phyloP scores from a whole-genome alignment of 2,113 vertebrate genomes.

The Theristicus caerulescens region DNA sequence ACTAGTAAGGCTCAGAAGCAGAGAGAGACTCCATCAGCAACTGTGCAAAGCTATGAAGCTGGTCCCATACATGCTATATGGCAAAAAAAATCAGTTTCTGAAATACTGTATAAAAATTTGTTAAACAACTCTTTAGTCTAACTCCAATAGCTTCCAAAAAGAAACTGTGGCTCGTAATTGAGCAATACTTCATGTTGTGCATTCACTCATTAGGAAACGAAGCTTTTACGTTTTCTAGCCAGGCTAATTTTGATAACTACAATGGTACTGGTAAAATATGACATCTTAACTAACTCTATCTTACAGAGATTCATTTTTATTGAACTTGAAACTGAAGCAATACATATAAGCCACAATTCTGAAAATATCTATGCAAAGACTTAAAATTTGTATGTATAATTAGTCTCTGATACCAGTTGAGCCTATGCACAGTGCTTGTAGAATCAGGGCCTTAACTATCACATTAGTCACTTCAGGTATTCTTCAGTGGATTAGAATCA shows the following conservation, averaged over 20 bases:
- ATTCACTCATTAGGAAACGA: neutral
- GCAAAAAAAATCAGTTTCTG: constrained; percentile 28
- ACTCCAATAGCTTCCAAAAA: constrained; percentile 2
- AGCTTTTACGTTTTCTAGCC: constrained; percentile 3
- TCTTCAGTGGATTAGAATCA: constrained; percentile 10
- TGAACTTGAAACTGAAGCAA: constrained; percentile 38
- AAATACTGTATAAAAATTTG: constrained; percentile 24
- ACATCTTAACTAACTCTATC: neutral
- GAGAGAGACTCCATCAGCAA: constrained; percentile 43
- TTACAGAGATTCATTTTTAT: constrained; percentile 26
- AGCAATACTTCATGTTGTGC: neutral
- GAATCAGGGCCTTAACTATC: neutral
- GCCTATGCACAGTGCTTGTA: neutral
- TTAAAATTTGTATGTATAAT: neutral
- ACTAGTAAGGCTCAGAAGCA: constrained; percentile 57
- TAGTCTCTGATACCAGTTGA: neutral
- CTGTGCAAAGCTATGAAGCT: constrained; percentile 40
- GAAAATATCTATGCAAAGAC: constrained; percentile 20
- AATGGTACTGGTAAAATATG: neutral
- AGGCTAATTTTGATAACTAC: neutral
- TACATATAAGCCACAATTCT: constrained; percentile 23
- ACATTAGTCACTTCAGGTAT: neutral
- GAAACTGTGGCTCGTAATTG: neutral
- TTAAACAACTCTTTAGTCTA: constrained; percentile 1
- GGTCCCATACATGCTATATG: constrained; percentile 21